Evolutionary conservation across 2,888 invertebrate genomes (phyloP), one percentile per base, ranked within the genome.

Genomic region (Pseudoips prasinana): DNA sequence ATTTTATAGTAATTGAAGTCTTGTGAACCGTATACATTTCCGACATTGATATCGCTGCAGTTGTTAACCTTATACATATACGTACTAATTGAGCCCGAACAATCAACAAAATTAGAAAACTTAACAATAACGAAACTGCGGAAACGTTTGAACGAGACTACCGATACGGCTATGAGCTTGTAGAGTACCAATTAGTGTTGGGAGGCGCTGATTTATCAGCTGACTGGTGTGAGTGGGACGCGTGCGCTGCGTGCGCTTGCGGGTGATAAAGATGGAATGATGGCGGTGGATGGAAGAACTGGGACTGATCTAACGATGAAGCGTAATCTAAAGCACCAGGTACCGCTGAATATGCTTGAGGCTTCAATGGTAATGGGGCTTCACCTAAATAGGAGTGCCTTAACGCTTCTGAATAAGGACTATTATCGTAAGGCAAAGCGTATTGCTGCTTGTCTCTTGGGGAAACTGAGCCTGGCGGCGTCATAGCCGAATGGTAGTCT

Each of bases 401-500:
- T 63, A 92, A 64, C 19, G 92, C 90, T 71, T 93, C 91, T 8
- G 93, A 91, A 81, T 95, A 93, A 53, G 94, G 91, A 61, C 79
- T 83, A 41, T 88, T 88, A 33, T 87, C 74, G 80, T 91, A 77
- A 45, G 90, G 65, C 77, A 90, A 57, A 2, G 87, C 78, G 34
- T 88, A 88, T 58, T 92, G 93, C 58, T 92, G 94, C 71, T 90
- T 96, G 67, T 98, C 98, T 42, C 97, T 91, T 0, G 98, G 98
- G 3, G 98, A 98, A 1, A 98, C 98, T 2, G 98, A 98, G n/a
- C 97, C 96, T 30, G 98, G 98, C 31, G 98, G 98, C 2, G 98
- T 98, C 96, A 98, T 98, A 27, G 96, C 96, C 22, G 96, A 94
- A 75, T 97, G 97, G 64, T 96, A 96, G 65, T 96, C 96, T 47